Conservation (phyloP, 2,113 vertebrate genomes). For the Ardeotis arabs region DNA sequence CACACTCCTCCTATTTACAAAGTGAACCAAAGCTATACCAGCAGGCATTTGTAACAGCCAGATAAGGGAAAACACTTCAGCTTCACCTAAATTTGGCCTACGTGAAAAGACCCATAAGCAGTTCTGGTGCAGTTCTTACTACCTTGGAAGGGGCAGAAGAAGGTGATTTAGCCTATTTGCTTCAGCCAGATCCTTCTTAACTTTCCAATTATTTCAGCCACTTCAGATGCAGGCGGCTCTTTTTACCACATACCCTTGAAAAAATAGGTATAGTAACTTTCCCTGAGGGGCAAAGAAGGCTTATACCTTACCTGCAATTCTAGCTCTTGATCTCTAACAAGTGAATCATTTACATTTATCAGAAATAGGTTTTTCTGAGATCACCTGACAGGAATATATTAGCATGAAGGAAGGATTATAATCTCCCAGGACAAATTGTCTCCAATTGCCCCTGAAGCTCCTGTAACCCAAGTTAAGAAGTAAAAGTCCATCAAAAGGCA, state of each 20-base stretch:
- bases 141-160: neutral
- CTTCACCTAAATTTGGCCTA: neutral
- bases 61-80: neutral
- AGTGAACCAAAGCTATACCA: neutral
- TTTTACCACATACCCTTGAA: neutral
- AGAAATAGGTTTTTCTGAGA: neutral
- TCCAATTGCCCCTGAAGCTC: neutral
- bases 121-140: neutral
- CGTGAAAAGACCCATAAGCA: neutral
- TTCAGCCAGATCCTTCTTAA: neutral
- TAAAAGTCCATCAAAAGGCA: neutral
- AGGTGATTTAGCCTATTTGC: neutral
- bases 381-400: neutral
- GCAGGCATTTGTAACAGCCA: neutral
- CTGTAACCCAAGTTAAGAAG: neutral
- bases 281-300: accelerated
- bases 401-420: neutral
- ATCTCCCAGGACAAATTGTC: neutral
- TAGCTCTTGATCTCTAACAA: neutral
- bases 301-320: neutral
- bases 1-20: neutral
- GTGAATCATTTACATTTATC: neutral
- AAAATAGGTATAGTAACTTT: neutral
- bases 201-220: neutral
- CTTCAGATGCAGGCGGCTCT: neutral